Percentiles rank a stretch among this genome's conserved stretches.
Conservation (phyloP, 2,113 vertebrate species). For the Muntiacus reevesi region DNA sequence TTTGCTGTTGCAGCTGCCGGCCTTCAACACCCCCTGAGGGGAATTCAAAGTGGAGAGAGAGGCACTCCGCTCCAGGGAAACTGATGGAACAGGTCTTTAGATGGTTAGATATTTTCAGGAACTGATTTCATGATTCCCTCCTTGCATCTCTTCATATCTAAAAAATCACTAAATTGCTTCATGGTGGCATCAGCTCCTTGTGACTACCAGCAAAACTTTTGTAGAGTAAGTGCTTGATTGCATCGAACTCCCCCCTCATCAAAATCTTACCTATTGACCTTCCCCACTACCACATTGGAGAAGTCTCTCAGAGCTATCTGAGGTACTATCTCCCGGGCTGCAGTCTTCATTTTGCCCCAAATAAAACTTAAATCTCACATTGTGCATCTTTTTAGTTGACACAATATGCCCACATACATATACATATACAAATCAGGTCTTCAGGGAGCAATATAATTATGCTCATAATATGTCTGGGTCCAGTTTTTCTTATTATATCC, state of each 20-base stretch:
- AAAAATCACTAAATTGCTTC: neutral
- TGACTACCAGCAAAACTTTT: neutral
- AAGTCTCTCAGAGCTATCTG: neutral
- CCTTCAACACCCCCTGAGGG: neutral
- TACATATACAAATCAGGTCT: neutral
- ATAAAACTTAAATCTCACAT: neutral
- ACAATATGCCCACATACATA: neutral
- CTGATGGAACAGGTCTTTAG: neutral
- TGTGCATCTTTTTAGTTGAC: neutral
- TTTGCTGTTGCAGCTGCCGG: neutral
- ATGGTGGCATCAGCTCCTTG: neutral
- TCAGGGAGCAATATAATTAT: neutral
- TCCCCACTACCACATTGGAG: neutral
- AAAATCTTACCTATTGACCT: neutral
- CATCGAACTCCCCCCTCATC: neutral
- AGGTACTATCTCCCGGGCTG: rapidly evolving
- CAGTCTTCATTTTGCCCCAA: neutral
- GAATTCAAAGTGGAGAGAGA: neutral
- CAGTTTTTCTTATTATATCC: neutral
- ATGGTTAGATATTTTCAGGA: neutral
- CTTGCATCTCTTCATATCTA: neutral
- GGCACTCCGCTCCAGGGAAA: neutral
- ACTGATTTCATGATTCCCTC: neutral
- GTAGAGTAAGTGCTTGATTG: neutral
- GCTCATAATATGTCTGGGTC: neutral